Evolutionary conservation across 2,797 vertebrate species (phyloP).

Genomic region (Sebastolobus alascanus): DNA sequence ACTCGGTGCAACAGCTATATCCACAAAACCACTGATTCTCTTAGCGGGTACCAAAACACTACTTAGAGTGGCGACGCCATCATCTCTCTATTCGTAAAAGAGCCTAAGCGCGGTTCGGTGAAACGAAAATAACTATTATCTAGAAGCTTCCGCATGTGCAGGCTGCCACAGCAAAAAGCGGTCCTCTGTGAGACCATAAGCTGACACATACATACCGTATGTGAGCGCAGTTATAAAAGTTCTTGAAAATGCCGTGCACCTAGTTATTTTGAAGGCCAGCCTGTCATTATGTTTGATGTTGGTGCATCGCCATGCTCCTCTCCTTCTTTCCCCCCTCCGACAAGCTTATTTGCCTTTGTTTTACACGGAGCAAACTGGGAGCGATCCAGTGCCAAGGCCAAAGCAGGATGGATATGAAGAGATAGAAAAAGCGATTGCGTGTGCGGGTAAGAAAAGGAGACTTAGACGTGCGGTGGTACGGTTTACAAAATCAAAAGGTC

Average conservation of each 20-base stretch:
- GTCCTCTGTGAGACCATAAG: constrained; percentile 64
- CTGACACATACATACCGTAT: constrained; percentile 65
- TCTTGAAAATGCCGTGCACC: constrained; percentile 70
- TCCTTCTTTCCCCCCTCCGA: constrained; percentile 15
- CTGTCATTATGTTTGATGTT: constrained; percentile 78
- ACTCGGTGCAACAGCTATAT: constrained; percentile 38
- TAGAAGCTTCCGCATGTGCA: constrained; percentile 66
- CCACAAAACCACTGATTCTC: constrained; percentile 69
- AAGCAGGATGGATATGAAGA: constrained; percentile 16
- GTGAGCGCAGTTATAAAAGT: constrained; percentile 71
- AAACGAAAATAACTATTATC: constrained; percentile 82
- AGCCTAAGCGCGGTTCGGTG: constrained; percentile 60
- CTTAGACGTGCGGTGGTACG: not conserved
- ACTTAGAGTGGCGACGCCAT: constrained; percentile 74
- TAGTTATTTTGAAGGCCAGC: constrained; percentile 70
- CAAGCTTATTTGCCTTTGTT: constrained; percentile 71
- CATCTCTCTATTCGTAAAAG: constrained; percentile 75
- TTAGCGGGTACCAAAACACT: constrained; percentile 71
- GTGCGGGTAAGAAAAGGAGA: constrained; percentile 1
- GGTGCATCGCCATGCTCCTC: constrained; percentile 43
- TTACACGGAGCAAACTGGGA: constrained; percentile 44
- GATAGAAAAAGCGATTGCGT: constrained; percentile 1
- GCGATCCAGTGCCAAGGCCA: constrained; percentile 35
- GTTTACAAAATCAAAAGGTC: constrained; percentile 33
- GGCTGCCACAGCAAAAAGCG: constrained; percentile 66